phyloP scores from a whole-genome alignment of 2,888 invertebrate genomes.

The Volucella inflata region DNA sequence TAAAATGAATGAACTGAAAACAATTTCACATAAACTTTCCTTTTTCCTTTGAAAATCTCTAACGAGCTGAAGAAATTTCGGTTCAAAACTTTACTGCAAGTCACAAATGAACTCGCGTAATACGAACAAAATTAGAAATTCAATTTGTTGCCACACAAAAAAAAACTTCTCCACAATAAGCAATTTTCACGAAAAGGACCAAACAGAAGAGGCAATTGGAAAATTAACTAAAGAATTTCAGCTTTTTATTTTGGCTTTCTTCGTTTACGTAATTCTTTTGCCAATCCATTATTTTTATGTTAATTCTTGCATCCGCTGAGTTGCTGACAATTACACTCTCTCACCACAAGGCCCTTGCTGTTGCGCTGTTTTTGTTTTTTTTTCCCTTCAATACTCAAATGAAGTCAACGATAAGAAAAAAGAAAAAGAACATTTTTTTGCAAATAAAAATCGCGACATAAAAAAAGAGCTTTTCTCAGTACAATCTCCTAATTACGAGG shows the following conservation, averaged over 20 bases:
- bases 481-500: constrained; percentile 71
- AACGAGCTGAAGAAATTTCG: constrained; percentile 16
- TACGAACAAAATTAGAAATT: constrained; percentile 25
- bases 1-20: too few relatives aligned
- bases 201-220: constrained; percentile 1
- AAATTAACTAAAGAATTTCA: constrained; percentile 31
- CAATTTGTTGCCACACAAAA: constrained; percentile 9
- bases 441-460: constrained; percentile 32
- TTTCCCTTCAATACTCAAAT: constrained; percentile 42
- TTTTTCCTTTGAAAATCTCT: background rate
- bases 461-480: constrained; percentile 69
- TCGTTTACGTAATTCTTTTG: constrained; percentile 30
- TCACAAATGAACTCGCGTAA: constrained; percentile 3
- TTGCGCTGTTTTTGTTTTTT: constrained; percentile 55
- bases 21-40: too few relatives aligned
- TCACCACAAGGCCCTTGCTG: background rate
- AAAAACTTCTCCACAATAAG: constrained; percentile 25
- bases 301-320: constrained; percentile 60
- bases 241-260: constrained; percentile 17
- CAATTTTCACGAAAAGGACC: constrained; percentile 15
- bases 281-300: constrained; percentile 64
- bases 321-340: constrained; percentile 42
- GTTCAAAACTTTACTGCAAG: background rate
- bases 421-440: constrained; percentile 21
- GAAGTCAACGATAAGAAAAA: constrained; percentile 36